Percentiles rank a stretch among this genome's conserved stretches.
phyloP scores from a whole-genome alignment of 2,797 vertebrate genomes.

The Nyctalus aviator region DNA sequence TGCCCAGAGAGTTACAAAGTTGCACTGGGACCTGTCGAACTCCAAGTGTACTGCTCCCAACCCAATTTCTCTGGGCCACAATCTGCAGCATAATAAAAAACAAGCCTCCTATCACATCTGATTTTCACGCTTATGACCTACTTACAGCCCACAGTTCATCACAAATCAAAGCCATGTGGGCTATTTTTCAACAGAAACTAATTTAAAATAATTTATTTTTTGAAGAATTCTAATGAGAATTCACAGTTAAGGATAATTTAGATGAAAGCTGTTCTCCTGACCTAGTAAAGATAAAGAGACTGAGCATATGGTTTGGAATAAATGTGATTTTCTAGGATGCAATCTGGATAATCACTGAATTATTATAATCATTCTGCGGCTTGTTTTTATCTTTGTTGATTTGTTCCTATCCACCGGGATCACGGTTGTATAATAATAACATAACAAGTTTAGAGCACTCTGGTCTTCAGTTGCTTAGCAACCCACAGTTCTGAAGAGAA shows the following conservation, averaged over 20 bases:
- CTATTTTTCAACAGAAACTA: constrained; percentile 71
- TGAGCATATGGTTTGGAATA: constrained; percentile 36
- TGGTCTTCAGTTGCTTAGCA: constrained; percentile 72
- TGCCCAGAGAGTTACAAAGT: neutral
- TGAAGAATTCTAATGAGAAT: constrained; percentile 71
- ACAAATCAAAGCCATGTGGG: neutral
- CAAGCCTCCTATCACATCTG: neutral
- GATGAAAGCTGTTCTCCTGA: constrained; percentile 72
- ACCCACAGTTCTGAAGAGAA: constrained; percentile 66
- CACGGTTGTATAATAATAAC: constrained; percentile 25
- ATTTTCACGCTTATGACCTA: constrained; percentile 32
- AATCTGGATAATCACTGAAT: constrained; percentile 56
- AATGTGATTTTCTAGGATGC: constrained; percentile 51
- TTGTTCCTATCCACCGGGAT: constrained; percentile 43
- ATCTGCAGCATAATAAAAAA: neutral
- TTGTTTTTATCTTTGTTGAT: constrained; percentile 50
- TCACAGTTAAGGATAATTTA: constrained; percentile 54
- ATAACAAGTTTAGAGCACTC: constrained; percentile 69
- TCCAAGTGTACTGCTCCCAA: neutral
- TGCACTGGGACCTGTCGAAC: neutral
- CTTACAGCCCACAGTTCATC: constrained; percentile 31
- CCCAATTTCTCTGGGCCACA: neutral
- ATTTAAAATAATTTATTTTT: constrained; percentile 74
- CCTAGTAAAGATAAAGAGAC: constrained; percentile 60
- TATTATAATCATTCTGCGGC: constrained; percentile 55